These are phyloP conservation scores for Chlamydotis undulata DNA, from an alignment of 2,113 vertebrate species.

Conservation along the genomic window DNA sequence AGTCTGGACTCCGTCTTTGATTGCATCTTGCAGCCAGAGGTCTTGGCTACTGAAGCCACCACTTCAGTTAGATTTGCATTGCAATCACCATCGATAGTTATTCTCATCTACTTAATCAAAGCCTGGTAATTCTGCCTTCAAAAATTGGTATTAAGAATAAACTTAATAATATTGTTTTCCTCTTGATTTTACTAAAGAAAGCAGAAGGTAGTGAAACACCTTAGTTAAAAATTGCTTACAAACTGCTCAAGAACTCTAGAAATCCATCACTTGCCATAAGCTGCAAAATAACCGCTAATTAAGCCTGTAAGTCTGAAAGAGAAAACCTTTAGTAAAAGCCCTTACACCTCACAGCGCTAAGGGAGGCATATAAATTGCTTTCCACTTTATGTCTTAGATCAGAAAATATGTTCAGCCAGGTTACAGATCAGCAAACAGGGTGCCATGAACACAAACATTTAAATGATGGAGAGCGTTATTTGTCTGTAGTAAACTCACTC, in stretches of 20 bases:
- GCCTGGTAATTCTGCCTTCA: background rate
- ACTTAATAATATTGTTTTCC: background rate
- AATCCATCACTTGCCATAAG: constrained; percentile 1
- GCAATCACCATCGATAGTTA: background rate
- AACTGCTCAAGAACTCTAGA: background rate
- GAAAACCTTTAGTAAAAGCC: constrained; percentile 3
- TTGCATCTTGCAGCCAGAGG: background rate
- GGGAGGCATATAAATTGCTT: constrained; percentile 29
- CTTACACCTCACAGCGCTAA: constrained; percentile 1
- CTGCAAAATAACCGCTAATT: constrained; percentile 42
- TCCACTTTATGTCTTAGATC: constrained; percentile 21
- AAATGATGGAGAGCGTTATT: constrained; percentile 48
- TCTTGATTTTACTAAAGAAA: background rate
- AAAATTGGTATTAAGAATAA: background rate
- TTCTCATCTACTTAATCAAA: background rate
- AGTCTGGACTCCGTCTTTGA: background rate
- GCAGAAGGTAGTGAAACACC: background rate
- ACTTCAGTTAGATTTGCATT: background rate
- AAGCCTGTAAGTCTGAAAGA: constrained; percentile 23
- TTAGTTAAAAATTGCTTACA: background rate
- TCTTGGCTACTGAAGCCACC: background rate
- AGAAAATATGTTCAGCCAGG: constrained; percentile 45
- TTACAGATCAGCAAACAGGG: constrained; percentile 47
- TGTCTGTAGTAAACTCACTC: constrained; percentile 24
- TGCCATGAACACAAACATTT: constrained; percentile 52